These are phyloP conservation scores for Octodon degus DNA, from an alignment of 2,113 vertebrate species.

Conservation along the genomic window DNA sequence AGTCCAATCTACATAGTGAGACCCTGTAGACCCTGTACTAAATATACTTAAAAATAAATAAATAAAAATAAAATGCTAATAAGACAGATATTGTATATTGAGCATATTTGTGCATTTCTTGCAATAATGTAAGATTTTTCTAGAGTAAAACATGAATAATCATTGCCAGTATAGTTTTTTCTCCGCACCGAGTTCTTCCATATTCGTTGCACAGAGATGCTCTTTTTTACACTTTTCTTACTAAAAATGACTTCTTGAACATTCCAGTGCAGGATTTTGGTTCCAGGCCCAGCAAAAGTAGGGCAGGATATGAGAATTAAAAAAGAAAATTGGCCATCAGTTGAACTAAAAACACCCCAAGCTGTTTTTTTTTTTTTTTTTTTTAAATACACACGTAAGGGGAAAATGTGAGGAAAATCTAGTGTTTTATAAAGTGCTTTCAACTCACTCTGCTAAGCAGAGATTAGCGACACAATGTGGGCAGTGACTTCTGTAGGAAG, in stretches of 20 bases:
- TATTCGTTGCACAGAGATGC: not conserved
- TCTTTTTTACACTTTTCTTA: slow-evolving; percentile 72
- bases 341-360: slow-evolving; percentile 43
- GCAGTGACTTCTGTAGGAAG: not conserved
- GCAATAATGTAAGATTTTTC: not conserved
- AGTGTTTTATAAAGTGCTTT: not conserved
- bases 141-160: slow-evolving; percentile 35
- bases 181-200: slow-evolving; percentile 31
- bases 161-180: not conserved
- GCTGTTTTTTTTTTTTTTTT: not conserved
- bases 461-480: not conserved
- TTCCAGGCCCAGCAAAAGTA: slow-evolving; percentile 64
- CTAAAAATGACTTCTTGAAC: slow-evolving; percentile 72
- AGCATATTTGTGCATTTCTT: slow-evolving; percentile 3
- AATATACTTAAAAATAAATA: no score
- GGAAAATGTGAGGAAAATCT: not conserved
- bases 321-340: slow-evolving; percentile 56
- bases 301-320: slow-evolving; percentile 65
- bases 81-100: not conserved
- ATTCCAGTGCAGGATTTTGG: slow-evolving; percentile 62
- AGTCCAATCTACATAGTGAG: no score
- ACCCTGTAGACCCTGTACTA: no score
- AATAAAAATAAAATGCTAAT: not conserved
- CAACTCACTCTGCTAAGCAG: not conserved
- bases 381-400: not conserved